Percentiles rank a stretch among this genome's conserved stretches.
phyloP scores from a whole-genome alignment of 2,888 invertebrate species.

The Lochmaea crataegi region DNA sequence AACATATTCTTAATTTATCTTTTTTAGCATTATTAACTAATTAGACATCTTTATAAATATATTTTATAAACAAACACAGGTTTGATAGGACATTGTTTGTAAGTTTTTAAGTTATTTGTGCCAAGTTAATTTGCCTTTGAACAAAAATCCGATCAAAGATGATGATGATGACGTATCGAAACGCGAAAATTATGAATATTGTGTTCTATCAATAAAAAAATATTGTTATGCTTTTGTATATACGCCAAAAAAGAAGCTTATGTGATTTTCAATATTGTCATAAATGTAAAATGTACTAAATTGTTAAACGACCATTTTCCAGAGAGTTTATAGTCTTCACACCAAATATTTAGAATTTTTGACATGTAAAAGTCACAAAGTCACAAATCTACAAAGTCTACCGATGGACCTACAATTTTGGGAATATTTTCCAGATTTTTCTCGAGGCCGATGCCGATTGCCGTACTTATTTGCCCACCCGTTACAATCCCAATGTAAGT shows the following conservation, averaged over 20 bases:
- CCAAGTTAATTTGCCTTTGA: background rate
- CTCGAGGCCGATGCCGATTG: too few species aligned
- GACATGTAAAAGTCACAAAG: background rate
- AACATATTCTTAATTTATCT: too few species aligned
- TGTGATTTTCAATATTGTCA: conserved; percentile 56
- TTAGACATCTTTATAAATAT: too few species aligned
- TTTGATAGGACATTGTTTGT: background rate
- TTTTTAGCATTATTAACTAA: too few species aligned
- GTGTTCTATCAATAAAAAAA: conserved; percentile 32
- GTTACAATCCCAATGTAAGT: too few species aligned
- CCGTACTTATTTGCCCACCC: too few species aligned
- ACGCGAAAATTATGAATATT: conserved; percentile 15
- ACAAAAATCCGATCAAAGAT: background rate
- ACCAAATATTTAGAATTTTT: background rate
- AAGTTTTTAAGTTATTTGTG: conserved; percentile 1
- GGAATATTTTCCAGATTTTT: too few species aligned
- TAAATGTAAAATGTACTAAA: conserved; percentile 50
- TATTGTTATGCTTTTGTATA: conserved; percentile 52
- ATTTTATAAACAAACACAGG: too few species aligned
- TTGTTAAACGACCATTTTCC: conserved; percentile 31
- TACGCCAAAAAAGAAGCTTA: conserved; percentile 52
- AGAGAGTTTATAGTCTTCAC: conserved; percentile 5
- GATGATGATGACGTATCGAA: conserved; percentile 14
- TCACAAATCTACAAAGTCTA: too few species aligned
- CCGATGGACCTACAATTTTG: too few species aligned